Evolutionary conservation across 2,797 vertebrate genomes (phyloP).

Genomic region (Muraenolepis orangiensis): DNA sequence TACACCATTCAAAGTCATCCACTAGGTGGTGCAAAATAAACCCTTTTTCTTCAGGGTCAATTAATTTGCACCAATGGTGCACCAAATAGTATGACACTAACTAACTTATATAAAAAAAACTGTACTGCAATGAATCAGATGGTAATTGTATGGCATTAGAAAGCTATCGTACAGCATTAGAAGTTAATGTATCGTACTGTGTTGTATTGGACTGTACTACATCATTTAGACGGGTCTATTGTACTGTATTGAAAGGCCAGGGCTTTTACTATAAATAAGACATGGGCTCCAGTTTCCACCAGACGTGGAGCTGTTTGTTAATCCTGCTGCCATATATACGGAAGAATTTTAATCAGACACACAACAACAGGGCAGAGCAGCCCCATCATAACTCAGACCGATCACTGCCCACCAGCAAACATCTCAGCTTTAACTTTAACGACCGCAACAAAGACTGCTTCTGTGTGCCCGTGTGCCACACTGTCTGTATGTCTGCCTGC

Average conservation of each 20-base stretch:
- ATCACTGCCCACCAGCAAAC: background rate
- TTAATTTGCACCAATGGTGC: background rate
- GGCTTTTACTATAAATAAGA: constrained; percentile 15
- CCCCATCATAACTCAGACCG: constrained; percentile 18
- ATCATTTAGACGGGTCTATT: background rate
- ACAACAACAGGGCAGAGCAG: background rate
- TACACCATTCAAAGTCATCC: background rate
- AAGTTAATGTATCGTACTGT: background rate
- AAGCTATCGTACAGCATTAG: background rate
- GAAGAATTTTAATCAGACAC: constrained; percentile 51
- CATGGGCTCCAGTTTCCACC: constrained; percentile 22
- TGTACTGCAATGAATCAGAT: background rate
- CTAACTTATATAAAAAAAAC: background rate
- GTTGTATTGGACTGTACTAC: background rate
- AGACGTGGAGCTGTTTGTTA: constrained; percentile 25
- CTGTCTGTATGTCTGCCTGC: background rate
- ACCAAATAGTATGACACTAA: background rate
- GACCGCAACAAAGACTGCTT: background rate
- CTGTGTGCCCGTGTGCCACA: background rate
- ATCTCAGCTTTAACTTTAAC: background rate
- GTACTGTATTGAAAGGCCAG: background rate
- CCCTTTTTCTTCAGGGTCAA: background rate
- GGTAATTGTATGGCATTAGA: background rate
- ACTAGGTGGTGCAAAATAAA: background rate
- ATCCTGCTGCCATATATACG: constrained; percentile 45